These are phyloP conservation scores for Whitmania pigra DNA, from an alignment of 1,140 invertebrate species.

Conservation along the genomic window DNA sequence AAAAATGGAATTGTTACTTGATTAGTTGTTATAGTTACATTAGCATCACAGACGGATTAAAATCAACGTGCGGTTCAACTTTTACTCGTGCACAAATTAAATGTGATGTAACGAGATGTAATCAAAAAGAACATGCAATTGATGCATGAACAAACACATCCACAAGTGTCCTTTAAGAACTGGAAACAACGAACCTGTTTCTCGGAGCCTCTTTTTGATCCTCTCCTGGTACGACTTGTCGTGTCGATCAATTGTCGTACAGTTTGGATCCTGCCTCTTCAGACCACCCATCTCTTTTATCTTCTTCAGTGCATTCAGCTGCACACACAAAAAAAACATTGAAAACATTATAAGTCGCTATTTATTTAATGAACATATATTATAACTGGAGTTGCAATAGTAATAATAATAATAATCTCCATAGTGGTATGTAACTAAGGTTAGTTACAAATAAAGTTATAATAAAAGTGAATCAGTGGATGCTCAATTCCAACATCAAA, in stretches of 20 bases:
- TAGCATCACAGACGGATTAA: not conserved
- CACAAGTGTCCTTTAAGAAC: not conserved
- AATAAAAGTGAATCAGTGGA: too few relatives aligned
- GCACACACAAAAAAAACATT: conserved; percentile 19
- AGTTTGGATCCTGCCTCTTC: conserved; percentile 35
- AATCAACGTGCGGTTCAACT: too few relatives aligned
- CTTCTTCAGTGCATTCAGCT: conserved; percentile 34
- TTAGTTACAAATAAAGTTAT: conserved; percentile 1
- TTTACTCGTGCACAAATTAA: not conserved
- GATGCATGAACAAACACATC: not conserved
- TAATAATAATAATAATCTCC: not conserved
- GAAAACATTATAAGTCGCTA: too few relatives aligned
- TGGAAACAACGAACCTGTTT: not conserved
- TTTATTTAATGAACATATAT: too few relatives aligned
- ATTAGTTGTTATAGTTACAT: too few relatives aligned
- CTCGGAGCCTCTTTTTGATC: conserved; percentile 31
- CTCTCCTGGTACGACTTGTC: conserved; percentile 29
- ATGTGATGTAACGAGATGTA: not conserved
- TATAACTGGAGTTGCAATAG: not conserved
- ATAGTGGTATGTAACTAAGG: not conserved
- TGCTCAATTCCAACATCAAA: not conserved
- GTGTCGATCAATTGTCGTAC: conserved; percentile 28
- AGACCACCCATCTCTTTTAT: conserved; percentile 35
- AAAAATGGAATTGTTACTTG: too few relatives aligned
- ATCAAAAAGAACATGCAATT: not conserved